Evolutionary conservation across 2,113 vertebrate genomes (phyloP), one percentile per base, ranked within the genome.

Genomic region (Nothocercus julius): DNA sequence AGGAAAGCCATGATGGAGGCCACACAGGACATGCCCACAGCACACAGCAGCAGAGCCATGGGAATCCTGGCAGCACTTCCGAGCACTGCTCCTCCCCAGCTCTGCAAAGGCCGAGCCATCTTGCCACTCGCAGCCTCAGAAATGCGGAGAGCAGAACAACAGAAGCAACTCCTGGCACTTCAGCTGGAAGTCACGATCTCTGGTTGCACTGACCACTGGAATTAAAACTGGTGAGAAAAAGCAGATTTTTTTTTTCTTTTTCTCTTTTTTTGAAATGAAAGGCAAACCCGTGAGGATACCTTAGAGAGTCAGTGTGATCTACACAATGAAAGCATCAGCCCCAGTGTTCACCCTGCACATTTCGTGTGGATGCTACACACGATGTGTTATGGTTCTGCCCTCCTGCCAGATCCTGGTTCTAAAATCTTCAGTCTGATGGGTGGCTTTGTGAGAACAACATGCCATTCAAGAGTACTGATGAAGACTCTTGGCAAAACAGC

Each of bases 381-480:
- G 36, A 19, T 13, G 38, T 22, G 6, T 0, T 8, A 11, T 11
- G 32, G 68, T 34, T 51, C 40, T 44, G n/a, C 32, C 22, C 76
- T 78, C 42, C 25, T 5, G 30, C 25, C 38, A 61, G 58, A 61
- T 38, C n/a, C 34, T 5, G 16, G 8, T 12, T 2, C 5, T 21
- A 36, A 27, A 45, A 36, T 19, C 32, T 67, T 54, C 38, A 27
- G 16, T 21, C 44, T 3, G 13, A 82, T 7, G 18, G 30, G 47
- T 19, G 61, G 21, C 64, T 44, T 19, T 4, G 11, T 34, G 22
- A 69, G 84, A 87, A 42, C 21, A 53, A 15, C 45, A 11, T 13
- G 51, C 54, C 72, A 7, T 1, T 9, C 16, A 25, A 42, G 19
- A 42, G 5, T 15, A 42, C 16, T 13, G 56, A 5, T 0, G n/a